Evolutionary conservation across 1,140 invertebrate genomes (phyloP).

Genomic region (Trachymyrmex septentrionalis): DNA sequence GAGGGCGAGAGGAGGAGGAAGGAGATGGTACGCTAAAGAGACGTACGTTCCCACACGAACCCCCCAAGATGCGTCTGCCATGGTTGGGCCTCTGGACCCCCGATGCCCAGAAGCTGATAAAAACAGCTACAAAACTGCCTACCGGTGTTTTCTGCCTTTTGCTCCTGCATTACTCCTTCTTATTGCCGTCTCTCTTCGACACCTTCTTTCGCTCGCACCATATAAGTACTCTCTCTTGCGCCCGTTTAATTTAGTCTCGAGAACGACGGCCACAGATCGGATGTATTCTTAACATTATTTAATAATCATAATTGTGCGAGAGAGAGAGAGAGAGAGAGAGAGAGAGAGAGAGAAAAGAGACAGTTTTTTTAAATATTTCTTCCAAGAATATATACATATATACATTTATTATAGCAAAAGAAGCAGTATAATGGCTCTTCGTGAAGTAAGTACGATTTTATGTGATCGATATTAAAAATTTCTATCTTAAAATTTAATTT

Average conservation of each 20-base stretch:
- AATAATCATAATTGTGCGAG: not conserved
- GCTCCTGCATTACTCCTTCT: slow-evolving; percentile 81
- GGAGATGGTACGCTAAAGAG: slow-evolving; percentile 83
- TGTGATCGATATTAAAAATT: no score
- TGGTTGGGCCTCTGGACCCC: slow-evolving; percentile 79
- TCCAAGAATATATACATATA: not conserved
- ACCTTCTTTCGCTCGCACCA: slow-evolving; percentile 46
- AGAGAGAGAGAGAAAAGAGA: not conserved
- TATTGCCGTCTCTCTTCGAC: slow-evolving; percentile 65
- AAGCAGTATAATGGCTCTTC: no score
- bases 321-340: not conserved
- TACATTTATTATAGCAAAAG: not conserved
- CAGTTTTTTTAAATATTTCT: not conserved
- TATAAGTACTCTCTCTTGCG: slow-evolving; percentile 45
- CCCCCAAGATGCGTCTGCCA: slow-evolving; percentile 86
- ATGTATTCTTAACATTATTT: slow-evolving; percentile 14
- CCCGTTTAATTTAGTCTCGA: slow-evolving; percentile 61
- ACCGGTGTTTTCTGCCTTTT: slow-evolving; percentile 86
- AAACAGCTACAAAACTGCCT: slow-evolving; percentile 87
- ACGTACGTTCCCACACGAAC: slow-evolving; percentile 86
- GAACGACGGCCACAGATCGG: not conserved
- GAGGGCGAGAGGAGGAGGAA: slow-evolving; percentile 19
- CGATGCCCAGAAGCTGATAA: slow-evolving; percentile 87
- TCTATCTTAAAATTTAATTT: no score
- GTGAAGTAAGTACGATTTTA: no score